These are phyloP conservation scores for Lasioglossum malachurum DNA, from an alignment of 2,888 invertebrate genomes.

Conservation along the genomic window DNA sequence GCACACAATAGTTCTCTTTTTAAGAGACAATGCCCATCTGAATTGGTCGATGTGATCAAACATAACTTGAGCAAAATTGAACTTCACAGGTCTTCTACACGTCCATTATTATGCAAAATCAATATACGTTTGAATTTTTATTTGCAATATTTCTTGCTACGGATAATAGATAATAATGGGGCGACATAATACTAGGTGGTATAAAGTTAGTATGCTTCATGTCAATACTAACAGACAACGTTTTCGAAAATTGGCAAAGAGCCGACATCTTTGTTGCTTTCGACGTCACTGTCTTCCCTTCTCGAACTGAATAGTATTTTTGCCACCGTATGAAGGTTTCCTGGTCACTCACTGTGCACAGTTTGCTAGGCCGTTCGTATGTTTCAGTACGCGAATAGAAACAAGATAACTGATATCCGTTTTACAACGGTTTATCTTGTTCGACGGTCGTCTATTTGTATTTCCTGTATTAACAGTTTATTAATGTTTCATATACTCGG, in stretches of 20 bases:
- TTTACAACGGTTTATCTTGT: conserved; percentile 28
- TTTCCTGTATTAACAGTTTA: background rate
- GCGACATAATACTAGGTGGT: background rate
- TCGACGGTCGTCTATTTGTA: background rate
- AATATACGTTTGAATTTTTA: background rate
- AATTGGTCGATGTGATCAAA: no score
- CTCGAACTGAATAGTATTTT: conserved; percentile 65
- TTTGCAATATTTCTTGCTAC: background rate
- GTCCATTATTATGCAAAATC: no score
- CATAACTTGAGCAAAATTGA: no score
- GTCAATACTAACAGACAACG: conserved; percentile 20
- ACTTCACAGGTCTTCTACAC: no score
- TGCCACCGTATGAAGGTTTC: conserved; percentile 59
- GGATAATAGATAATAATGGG: background rate
- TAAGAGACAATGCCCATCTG: no score
- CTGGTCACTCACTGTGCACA: conserved; percentile 34
- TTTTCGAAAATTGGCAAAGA: conserved; percentile 63
- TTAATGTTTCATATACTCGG: background rate
- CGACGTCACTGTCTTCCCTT: conserved; percentile 37
- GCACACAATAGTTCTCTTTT: no score
- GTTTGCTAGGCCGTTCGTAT: conserved; percentile 50
- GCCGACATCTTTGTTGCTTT: conserved; percentile 57
- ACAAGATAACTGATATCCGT: conserved; percentile 63
- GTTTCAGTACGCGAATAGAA: conserved; percentile 76
- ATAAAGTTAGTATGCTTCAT: background rate